Percentiles rank a stretch among this genome's conserved stretches.
Conservation (phyloP, 1,140 invertebrate genomes). For the Cotesia glomerata region DNA sequence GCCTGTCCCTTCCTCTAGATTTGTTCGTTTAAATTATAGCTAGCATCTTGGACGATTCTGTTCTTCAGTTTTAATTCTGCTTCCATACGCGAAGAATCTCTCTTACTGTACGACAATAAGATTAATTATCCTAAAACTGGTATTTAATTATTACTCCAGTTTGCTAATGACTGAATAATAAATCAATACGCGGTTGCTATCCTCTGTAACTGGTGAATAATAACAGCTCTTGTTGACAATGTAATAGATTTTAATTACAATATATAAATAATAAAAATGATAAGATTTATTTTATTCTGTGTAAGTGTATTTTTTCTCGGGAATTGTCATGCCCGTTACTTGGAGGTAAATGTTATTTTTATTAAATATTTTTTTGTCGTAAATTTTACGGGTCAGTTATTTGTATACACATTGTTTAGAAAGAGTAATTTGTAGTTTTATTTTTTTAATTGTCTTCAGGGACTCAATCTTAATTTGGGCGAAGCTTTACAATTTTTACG, state of each 20-base stretch:
- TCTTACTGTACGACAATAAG: too few relatives aligned
- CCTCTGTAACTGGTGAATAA: neutral
- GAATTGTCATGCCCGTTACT: constrained; percentile 37
- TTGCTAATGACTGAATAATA: neutral
- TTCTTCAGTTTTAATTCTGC: constrained; percentile 26
- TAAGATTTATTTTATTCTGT: too few relatives aligned
- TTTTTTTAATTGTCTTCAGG: constrained; percentile 57
- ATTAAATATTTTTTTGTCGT: too few relatives aligned
- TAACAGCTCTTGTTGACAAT: neutral
- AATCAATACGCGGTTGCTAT: constrained; percentile 39
- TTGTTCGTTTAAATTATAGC: constrained; percentile 37
- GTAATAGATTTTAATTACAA: too few relatives aligned
- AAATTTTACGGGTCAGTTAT: neutral
- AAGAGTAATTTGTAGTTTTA: too few relatives aligned
- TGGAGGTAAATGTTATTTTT: constrained; percentile 42
- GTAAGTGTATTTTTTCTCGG: neutral
- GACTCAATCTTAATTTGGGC: constrained; percentile 71
- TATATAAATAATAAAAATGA: too few relatives aligned
- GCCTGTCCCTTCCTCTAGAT: constrained; percentile 59
- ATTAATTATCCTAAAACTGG: too few relatives aligned
- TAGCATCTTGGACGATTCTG: constrained; percentile 44
- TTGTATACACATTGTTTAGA: too few relatives aligned
- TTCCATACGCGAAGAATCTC: too few relatives aligned
- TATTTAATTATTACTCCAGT: neutral
- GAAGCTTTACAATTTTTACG: constrained; percentile 75